Conservation (phyloP, 2,888 invertebrate species). For the Ennomos quercinarius region DNA sequence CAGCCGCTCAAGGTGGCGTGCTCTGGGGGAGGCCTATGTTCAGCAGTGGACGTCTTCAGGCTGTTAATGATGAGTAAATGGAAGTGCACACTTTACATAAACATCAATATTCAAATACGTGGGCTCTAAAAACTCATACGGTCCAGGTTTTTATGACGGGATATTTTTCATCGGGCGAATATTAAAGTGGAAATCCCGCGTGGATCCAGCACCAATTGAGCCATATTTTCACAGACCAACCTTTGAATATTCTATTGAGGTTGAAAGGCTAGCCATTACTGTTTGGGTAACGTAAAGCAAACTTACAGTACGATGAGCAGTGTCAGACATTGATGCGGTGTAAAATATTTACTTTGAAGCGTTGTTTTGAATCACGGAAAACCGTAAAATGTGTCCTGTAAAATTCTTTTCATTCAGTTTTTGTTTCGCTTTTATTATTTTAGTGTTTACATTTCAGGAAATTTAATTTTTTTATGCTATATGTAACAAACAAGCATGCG, state of each 20-base stretch:
- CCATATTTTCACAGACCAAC: conserved; percentile 74
- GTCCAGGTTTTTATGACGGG: conserved; percentile 76
- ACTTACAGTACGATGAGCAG: conserved; percentile 51
- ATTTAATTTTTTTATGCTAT: no score
- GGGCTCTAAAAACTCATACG: conserved; percentile 75
- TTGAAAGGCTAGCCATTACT: conserved; percentile 65
- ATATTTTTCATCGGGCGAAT: conserved; percentile 80
- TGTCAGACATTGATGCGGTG: conserved; percentile 33
- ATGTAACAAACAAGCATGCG: no score
- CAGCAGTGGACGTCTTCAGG: no score
- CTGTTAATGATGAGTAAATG: no score
- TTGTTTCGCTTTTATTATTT: not conserved
- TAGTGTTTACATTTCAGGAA: not conserved
- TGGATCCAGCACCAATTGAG: conserved; percentile 71
- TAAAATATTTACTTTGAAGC: conserved; percentile 37
- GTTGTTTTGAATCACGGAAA: not conserved
- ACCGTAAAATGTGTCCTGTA: not conserved
- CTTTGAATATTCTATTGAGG: conserved; percentile 79
- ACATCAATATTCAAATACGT: conserved; percentile 80
- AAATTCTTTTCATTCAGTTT: not conserved
- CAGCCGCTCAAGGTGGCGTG: no score
- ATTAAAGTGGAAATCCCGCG: conserved; percentile 74
- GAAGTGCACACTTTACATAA: conserved; percentile 64
- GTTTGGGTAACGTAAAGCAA: conserved; percentile 57
- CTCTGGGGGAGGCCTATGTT: no score